Evolutionary conservation across 2,113 vertebrate species (phyloP), one percentile per base, ranked within the genome.

Genomic region (Arenaria interpres): DNA sequence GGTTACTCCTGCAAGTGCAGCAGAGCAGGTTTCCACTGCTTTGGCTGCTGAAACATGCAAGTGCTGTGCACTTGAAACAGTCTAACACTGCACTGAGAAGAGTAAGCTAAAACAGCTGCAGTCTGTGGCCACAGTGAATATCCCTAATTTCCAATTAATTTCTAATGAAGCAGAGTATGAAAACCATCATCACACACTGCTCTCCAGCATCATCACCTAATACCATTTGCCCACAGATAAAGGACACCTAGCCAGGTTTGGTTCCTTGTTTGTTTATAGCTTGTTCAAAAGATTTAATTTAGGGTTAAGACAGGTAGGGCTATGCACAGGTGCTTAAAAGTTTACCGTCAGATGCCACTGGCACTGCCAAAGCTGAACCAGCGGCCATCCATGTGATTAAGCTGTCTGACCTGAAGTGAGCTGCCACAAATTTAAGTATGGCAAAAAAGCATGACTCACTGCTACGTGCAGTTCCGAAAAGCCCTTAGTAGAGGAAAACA

Each of bases 401-500:
- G 74, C 11, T 68, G 84, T 78, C 41, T 87, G 80, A 83, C 81
- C 91, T 85, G 45, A 95, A 96, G 81, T 76, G 84, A 95, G 95
- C 77, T 76, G 80, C 73, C 92, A 93, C 91, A 91, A 94, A 96
- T 93, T 93, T 80, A 59, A 93, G 62, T 43, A 72, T 79, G 80
- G 74, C 90, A 78, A 92, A 95, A 96, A 96, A 89, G 35, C 91
- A 88, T 96, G 95, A 96, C 87, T 97, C 95, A 97, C 25, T 62
- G 71, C 74, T 79, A 53, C 17, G 54, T 73, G 81, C 77, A 82
- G 87, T 88, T 97, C 92, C 43, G 0, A 96, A 95, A 97, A 96
- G 74, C 89, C 91, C 91, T 96, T 76, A 88, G 90, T 39, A 77
- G 84, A 97, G 95, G 84, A 96, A 97, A 97, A 97, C 95, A 96